These are phyloP conservation scores for Cotesia glomerata DNA, from an alignment of 1,140 invertebrate species.

Conservation along the genomic window DNA sequence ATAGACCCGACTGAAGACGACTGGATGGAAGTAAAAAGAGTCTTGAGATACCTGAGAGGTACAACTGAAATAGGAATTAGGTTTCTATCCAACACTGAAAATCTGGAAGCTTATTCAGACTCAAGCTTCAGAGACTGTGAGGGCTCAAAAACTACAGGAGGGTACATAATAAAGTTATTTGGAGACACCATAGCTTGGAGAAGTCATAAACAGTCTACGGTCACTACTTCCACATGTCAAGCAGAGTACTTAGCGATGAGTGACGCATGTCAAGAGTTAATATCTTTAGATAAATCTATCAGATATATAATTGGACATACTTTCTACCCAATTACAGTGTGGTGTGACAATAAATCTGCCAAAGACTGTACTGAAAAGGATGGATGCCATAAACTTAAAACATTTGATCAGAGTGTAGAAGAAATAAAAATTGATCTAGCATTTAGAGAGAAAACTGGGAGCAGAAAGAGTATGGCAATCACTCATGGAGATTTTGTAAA, in stretches of 20 bases:
- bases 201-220: conserved; percentile 14
- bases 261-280: no score
- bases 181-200: conserved; percentile 26
- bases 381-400: conserved; percentile 26
- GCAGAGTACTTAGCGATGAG: conserved; percentile 24
- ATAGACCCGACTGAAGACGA: conserved; percentile 23
- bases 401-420: conserved; percentile 19
- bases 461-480: conserved; percentile 16
- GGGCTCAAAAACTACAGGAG: conserved; percentile 11
- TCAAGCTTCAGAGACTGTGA: conserved; percentile 25
- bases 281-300: not conserved
- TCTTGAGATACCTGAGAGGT: conserved; percentile 34
- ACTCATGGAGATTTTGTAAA: conserved; percentile 26
- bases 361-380: conserved; percentile 17
- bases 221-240: conserved; percentile 6
- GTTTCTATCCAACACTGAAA: conserved; percentile 17
- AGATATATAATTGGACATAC: conserved; percentile 6
- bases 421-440: conserved; percentile 1
- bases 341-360: conserved; percentile 21
- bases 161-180: conserved; percentile 17
- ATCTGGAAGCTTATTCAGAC: conserved; percentile 9
- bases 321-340: no score
- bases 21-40: conserved; percentile 28
- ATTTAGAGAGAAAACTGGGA: conserved; percentile 22
- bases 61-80: conserved; percentile 36